These are phyloP conservation scores for Epinotia bilunana DNA, from an alignment of 2,888 invertebrate genomes.

Conservation along the genomic window DNA sequence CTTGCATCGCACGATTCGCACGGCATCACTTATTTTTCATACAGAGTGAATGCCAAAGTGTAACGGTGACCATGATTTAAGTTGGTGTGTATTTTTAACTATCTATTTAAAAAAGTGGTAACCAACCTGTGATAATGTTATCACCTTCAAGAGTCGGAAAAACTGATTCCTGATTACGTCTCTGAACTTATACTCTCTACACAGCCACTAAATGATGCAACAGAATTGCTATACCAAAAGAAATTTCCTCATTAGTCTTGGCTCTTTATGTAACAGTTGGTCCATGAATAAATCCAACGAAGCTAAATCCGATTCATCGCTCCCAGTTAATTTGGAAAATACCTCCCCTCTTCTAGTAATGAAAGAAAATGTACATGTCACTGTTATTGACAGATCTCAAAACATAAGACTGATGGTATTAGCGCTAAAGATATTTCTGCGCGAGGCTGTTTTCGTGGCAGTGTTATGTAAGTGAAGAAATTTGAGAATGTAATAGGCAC, in stretches of 20 bases:
- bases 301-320: constrained; percentile 6
- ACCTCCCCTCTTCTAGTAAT: constrained; percentile 15
- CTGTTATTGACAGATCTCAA: constrained; percentile 27
- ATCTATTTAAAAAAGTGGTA: too few species aligned
- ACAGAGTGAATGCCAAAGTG: too few species aligned
- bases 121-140: too few species aligned
- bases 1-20: too few species aligned
- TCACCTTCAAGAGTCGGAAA: too few species aligned
- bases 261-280: background rate
- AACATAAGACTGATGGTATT: constrained; percentile 30
- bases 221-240: background rate
- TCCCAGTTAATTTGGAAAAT: constrained; percentile 15
- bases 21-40: too few species aligned
- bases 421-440: constrained; percentile 5
- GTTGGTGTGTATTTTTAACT: too few species aligned
- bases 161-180: background rate
- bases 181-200: background rate
- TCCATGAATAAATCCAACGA: background rate
- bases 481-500: background rate
- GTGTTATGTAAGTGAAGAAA: background rate
- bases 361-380: constrained; percentile 29
- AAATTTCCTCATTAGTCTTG: background rate
- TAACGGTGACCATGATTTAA: too few species aligned
- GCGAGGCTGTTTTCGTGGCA: background rate
- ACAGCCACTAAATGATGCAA: background rate